Evolutionary conservation across 2,888 invertebrate species (phyloP).

Genomic region (Exephanes ischioxanthus): DNA sequence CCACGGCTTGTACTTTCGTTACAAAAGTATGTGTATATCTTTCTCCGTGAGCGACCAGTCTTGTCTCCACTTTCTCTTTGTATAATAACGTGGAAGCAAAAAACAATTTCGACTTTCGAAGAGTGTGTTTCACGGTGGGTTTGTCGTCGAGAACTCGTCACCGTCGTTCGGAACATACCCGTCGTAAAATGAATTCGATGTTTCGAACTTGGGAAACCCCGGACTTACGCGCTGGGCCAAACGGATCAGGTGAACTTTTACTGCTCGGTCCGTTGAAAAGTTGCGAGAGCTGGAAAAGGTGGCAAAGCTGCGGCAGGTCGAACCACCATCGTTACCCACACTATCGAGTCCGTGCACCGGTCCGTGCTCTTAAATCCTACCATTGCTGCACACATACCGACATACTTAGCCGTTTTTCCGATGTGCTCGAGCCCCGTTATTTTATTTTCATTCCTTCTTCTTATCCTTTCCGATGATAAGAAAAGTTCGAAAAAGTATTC

Average conservation of each 20-base stretch:
- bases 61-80: not conserved
- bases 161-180: not conserved
- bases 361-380: not conserved
- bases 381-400: not conserved
- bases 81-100: not conserved
- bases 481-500: not conserved
- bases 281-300: not conserved
- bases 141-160: not conserved
- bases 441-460: not conserved
- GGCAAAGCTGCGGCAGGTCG: not conserved
- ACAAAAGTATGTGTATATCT: not conserved
- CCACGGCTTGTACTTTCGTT: too few relatives aligned
- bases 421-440: too few relatives aligned
- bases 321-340: not conserved
- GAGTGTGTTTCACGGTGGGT: not conserved
- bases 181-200: not conserved
- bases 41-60: not conserved
- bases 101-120: not conserved
- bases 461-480: not conserved
- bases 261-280: not conserved
- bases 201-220: not conserved
- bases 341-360: not conserved
- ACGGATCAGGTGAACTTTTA: slow-evolving; percentile 2
- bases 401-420: not conserved
- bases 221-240: not conserved